Conservation (phyloP, 2,888 invertebrate genomes). For the Rotaria sp. region DNA sequence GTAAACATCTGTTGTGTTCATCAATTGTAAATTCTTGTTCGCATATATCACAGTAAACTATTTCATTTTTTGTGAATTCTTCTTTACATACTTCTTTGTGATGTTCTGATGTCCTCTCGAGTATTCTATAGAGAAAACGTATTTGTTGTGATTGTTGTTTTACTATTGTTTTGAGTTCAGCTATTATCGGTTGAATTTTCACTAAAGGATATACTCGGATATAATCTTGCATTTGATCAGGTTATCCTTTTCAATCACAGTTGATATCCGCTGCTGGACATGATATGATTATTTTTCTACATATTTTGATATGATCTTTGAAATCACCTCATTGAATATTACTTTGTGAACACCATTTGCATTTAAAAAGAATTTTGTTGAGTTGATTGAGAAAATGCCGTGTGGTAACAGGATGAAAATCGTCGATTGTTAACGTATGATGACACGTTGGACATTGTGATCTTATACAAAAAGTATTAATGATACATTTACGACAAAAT, state of each 20-base stretch:
- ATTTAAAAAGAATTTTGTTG: neutral
- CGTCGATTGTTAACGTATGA: neutral
- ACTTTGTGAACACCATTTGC: neutral
- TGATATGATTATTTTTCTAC: neutral
- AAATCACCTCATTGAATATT: slow-evolving; percentile 1
- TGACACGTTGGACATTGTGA: neutral
- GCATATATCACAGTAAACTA: neutral
- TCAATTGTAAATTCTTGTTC: neutral
- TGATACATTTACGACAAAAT: neutral
- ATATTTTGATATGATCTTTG: neutral
- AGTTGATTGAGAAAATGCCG: neutral
- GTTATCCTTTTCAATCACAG: neutral
- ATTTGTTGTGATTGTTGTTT: neutral
- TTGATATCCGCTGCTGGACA: neutral
- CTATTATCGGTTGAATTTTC: neutral
- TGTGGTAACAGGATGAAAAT: neutral
- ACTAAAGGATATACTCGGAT: neutral
- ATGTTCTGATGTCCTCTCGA: neutral
- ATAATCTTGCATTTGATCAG: neutral
- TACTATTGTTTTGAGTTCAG: neutral
- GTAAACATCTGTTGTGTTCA: neutral
- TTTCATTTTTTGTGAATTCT: neutral
- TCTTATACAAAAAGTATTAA: neutral
- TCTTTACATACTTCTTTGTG: neutral
- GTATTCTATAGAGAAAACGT: neutral